phyloP scores from a whole-genome alignment of 2,888 invertebrate genomes.

The Conchocele bisecta region DNA sequence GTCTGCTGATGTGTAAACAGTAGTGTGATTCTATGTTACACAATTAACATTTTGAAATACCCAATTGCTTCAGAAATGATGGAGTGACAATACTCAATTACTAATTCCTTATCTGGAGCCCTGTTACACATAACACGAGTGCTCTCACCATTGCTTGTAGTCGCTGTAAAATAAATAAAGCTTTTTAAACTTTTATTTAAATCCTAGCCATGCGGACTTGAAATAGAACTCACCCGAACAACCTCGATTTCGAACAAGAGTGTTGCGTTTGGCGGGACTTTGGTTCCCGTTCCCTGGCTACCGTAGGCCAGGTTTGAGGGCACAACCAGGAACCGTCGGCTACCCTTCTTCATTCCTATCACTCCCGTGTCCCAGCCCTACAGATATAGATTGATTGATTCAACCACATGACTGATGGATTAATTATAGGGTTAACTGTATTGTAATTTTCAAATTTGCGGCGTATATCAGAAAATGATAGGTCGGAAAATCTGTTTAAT shows the following conservation, averaged over 20 bases:
- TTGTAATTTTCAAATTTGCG: not conserved
- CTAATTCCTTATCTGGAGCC: too few relatives aligned
- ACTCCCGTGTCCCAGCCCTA: slow-evolving; percentile 82
- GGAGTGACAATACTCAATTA: too few relatives aligned
- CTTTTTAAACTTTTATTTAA: too few relatives aligned
- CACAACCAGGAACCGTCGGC: slow-evolving; percentile 77
- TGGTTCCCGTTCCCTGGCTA: slow-evolving; percentile 74
- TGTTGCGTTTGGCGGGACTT: slow-evolving; percentile 79
- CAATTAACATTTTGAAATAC: too few relatives aligned
- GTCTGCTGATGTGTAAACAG: too few relatives aligned
- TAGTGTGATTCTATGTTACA: too few relatives aligned
- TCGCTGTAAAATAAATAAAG: too few relatives aligned
- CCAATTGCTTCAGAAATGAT: too few relatives aligned
- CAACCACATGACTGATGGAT: not conserved
- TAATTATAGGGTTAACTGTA: too few relatives aligned
- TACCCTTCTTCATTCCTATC: slow-evolving; percentile 80
- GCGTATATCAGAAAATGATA: not conserved
- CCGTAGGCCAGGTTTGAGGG: slow-evolving; percentile 80
- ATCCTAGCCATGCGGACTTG: too few relatives aligned
- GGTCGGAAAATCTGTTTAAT: not conserved
- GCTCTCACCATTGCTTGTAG: too few relatives aligned
- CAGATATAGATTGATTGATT: not conserved
- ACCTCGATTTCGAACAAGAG: slow-evolving; percentile 81
- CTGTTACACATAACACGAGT: too few relatives aligned
- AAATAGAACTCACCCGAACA: slow-evolving; percentile 74